Evolutionary conservation across 2,797 vertebrate genomes (phyloP).

Genomic region (Xenops minutus): DNA sequence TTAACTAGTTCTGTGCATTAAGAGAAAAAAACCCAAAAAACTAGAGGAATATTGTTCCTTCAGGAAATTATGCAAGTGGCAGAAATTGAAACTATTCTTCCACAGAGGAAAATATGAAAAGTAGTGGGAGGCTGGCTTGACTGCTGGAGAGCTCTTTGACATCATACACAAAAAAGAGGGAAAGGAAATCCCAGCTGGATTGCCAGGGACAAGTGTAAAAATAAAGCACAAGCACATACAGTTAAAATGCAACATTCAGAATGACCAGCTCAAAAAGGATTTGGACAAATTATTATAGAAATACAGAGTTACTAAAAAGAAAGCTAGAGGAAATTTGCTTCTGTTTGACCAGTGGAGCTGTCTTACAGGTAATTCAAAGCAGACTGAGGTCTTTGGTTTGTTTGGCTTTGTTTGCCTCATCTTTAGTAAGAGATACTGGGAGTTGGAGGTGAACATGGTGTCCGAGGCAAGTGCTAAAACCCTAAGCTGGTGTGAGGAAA

Average conservation of each 20-base stretch:
- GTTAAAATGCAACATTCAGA: neutral
- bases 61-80: neutral
- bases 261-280: neutral
- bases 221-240: neutral
- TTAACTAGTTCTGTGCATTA: neutral
- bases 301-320: neutral
- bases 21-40: neutral
- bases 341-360: neutral
- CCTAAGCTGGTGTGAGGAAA: neutral
- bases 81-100: neutral
- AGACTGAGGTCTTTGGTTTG: neutral
- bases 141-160: neutral
- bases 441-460: neutral
- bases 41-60: neutral
- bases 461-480: neutral
- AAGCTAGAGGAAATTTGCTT: neutral
- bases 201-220: neutral
- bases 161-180: neutral
- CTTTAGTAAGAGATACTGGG: neutral
- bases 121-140: neutral
- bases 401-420: neutral
- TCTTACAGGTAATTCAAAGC: neutral
- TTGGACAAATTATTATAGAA: neutral
- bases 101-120: neutral
- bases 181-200: neutral